phyloP scores from a whole-genome alignment of 2,888 invertebrate genomes.

The Heliconius charithonia region DNA sequence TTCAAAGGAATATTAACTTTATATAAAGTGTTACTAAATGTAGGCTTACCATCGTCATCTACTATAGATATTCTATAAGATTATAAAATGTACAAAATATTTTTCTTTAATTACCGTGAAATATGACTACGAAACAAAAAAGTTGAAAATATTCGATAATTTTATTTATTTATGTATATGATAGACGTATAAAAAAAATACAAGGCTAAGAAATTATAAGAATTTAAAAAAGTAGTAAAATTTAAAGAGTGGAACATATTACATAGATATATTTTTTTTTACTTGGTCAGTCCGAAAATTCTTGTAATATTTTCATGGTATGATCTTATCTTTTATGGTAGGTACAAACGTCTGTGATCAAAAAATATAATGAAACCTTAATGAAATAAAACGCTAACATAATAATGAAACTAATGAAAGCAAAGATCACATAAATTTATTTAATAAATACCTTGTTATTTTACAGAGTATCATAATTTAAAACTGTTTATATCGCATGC shows the following conservation, averaged over 20 bases:
- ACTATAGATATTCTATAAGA: too few relatives aligned
- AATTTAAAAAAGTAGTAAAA: neutral
- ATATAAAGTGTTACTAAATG: too few relatives aligned
- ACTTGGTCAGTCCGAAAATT: neutral
- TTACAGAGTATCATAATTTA: constrained; percentile 87
- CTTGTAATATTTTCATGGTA: neutral
- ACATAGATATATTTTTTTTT: too few relatives aligned
- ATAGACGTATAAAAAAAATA: neutral
- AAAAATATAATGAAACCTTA: neutral
- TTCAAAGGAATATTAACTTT: neutral
- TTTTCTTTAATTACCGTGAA: too few relatives aligned
- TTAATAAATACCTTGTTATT: constrained; percentile 3
- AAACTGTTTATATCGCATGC: constrained; percentile 87
- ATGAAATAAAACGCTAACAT: neutral
- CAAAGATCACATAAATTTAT: neutral
- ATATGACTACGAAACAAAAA: too few relatives aligned
- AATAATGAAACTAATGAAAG: neutral
- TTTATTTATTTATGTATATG: too few relatives aligned
- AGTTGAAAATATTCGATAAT: too few relatives aligned
- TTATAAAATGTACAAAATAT: too few relatives aligned
- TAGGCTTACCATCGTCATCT: too few relatives aligned
- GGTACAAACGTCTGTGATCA: neutral
- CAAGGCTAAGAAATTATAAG: neutral
- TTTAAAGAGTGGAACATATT: neutral
- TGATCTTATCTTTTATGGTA: neutral